Evolutionary conservation across 2,888 invertebrate species (phyloP).

Genomic region (Mimas tiliae): DNA sequence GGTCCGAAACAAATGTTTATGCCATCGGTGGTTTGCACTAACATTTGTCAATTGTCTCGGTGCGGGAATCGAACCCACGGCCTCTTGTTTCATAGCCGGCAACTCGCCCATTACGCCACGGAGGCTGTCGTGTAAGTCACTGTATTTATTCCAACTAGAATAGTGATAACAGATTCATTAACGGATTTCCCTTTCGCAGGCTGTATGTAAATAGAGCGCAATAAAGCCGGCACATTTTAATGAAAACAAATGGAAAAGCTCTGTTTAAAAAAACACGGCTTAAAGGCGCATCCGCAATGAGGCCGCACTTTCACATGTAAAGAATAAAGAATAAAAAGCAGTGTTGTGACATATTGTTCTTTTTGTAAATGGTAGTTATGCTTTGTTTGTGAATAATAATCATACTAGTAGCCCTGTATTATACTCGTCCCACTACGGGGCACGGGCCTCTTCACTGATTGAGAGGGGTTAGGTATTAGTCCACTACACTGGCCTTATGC

Average conservation of each 20-base stretch:
- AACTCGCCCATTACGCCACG: too few relatives aligned
- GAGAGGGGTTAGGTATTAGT: too few relatives aligned
- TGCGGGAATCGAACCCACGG: too few relatives aligned
- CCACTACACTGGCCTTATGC: too few relatives aligned
- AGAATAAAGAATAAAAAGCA: conserved; percentile 1
- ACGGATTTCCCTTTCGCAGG: conserved; percentile 31
- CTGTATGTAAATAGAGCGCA: conserved; percentile 45
- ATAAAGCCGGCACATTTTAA: conserved; percentile 66
- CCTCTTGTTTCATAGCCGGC: too few relatives aligned
- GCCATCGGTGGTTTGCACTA: too few relatives aligned
- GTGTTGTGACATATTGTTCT: conserved; percentile 16
- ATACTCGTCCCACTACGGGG: too few relatives aligned
- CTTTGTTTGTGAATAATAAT: not conserved
- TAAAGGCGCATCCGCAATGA: conserved; percentile 24
- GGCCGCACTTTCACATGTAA: conserved; percentile 14
- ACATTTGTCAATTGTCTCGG: too few relatives aligned
- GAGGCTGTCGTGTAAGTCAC: too few relatives aligned
- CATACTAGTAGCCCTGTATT: too few relatives aligned
- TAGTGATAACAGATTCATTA: conserved; percentile 25
- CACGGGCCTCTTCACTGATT: too few relatives aligned
- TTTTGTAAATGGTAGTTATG: not conserved
- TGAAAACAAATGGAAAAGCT: conserved; percentile 76
- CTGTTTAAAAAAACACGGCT: conserved; percentile 53
- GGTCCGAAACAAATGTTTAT: too few relatives aligned
- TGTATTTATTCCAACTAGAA: conserved; percentile 2